Percentiles rank a stretch among this genome's conserved stretches.
Conservation (phyloP, 2,888 invertebrate species). For the Ectobius pallidus region DNA sequence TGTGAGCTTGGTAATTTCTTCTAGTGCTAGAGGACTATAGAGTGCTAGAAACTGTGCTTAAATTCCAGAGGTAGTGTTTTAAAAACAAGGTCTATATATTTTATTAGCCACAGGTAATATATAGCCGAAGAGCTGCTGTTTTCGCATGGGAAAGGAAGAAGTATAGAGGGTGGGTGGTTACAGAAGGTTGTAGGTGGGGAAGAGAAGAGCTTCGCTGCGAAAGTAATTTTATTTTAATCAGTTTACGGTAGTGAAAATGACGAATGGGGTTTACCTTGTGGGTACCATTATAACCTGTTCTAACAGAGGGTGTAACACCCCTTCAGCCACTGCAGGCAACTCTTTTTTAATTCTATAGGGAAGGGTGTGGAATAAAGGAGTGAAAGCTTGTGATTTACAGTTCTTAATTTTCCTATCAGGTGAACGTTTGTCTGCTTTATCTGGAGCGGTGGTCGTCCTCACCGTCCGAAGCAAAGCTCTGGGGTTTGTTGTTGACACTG, state of each 20-base stretch:
- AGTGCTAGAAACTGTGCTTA: not conserved
- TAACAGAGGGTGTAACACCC: not conserved
- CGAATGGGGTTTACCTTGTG: slow-evolving; percentile 28
- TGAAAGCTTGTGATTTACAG: slow-evolving; percentile 14
- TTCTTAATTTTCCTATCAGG: slow-evolving; percentile 26
- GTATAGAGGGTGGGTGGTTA: not conserved
- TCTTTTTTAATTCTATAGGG: slow-evolving; percentile 20
- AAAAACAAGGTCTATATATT: slow-evolving; percentile 3
- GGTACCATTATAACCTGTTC: slow-evolving; percentile 5
- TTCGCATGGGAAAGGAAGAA: not conserved
- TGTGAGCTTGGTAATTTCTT: too few species aligned
- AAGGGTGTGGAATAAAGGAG: slow-evolving; percentile 14
- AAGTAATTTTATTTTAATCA: slow-evolving; percentile 32
- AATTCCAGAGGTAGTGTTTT: not conserved
- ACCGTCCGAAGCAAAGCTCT: too few species aligned
- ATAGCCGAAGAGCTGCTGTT: too few species aligned
- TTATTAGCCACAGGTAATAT: not conserved
- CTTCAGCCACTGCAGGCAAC: not conserved
- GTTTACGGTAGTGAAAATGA: slow-evolving; percentile 24
- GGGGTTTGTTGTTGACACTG: too few species aligned
- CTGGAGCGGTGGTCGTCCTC: too few species aligned
- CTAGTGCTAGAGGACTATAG: too few species aligned
- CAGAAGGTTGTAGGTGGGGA: not conserved
- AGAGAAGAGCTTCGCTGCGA: not conserved
- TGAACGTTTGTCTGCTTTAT: not conserved